Percentiles rank a stretch among this genome's conserved stretches.
These are phyloP conservation scores for Xenentodon cancila DNA, from an alignment of 2,797 vertebrate species.

Conservation along the genomic window DNA sequence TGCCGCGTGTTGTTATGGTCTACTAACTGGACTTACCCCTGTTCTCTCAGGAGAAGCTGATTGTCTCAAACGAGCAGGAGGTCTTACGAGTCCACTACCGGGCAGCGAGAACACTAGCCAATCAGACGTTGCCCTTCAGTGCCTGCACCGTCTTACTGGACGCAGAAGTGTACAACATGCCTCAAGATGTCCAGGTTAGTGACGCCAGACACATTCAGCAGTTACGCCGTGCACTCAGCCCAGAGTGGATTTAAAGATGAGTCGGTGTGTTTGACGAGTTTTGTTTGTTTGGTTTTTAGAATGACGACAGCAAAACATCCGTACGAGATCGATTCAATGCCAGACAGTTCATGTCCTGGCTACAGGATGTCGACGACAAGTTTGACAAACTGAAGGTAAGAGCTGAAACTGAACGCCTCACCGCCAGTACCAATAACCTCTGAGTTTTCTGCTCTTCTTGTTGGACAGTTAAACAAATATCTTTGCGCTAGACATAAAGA, in stretches of 20 bases:
- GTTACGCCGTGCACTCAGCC: no score
- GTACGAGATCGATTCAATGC: constrained; percentile 98
- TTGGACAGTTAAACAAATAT: no score
- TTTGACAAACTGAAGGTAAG: constrained; percentile 98
- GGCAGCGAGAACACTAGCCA: constrained; percentile 96
- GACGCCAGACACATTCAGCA: neutral
- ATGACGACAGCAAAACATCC: constrained; percentile 96
- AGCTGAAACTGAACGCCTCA: no score
- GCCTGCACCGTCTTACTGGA: constrained; percentile 97
- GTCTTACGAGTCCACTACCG: constrained; percentile 96
- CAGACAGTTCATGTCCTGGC: constrained; percentile 98
- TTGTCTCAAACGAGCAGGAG: constrained; percentile 98
- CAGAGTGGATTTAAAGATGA: neutral
- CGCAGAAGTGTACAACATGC: constrained; percentile 97
- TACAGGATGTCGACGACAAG: constrained; percentile 99
- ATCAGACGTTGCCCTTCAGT: constrained; percentile 97
- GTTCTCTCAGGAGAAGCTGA: constrained; percentile 91
- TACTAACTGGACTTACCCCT: constrained; percentile 13
- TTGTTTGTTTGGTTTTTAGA: constrained; percentile 77
- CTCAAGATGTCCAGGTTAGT: constrained; percentile 93
- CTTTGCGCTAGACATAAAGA: no score
- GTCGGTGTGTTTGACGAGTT: neutral
- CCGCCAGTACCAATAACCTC: no score
- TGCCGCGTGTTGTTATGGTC: neutral
- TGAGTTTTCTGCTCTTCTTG: no score